These are phyloP conservation scores for Odontesthes bonariensis DNA, from an alignment of 2,113 vertebrate species.

Conservation along the genomic window DNA sequence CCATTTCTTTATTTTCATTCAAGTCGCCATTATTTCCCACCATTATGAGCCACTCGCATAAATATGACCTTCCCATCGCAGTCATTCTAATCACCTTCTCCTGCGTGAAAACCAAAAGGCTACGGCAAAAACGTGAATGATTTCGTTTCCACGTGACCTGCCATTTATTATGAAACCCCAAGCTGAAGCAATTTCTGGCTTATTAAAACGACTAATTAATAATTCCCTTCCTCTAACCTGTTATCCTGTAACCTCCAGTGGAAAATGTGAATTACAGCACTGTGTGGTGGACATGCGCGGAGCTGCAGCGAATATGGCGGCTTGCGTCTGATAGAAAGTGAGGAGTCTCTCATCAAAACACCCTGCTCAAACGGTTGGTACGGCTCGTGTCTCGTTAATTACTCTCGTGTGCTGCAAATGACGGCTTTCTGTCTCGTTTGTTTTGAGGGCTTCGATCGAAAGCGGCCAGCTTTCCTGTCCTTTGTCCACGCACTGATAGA, in stretches of 20 bases:
- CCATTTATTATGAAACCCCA: constrained; percentile 42
- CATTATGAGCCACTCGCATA: neutral
- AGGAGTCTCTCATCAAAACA: constrained; percentile 69
- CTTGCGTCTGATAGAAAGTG: constrained; percentile 79
- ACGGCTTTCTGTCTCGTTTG: constrained; percentile 14
- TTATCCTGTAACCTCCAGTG: constrained; percentile 36
- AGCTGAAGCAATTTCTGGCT: constrained; percentile 14
- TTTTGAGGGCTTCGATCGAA: neutral
- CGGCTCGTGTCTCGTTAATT: constrained; percentile 47
- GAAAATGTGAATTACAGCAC: constrained; percentile 66
- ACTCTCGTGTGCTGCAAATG: neutral
- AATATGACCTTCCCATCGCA: neutral
- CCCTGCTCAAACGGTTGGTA: constrained; percentile 72
- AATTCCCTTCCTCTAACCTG: constrained; percentile 1
- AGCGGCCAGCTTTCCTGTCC: neutral
- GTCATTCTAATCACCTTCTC: neutral
- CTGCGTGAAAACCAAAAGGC: constrained; percentile 6
- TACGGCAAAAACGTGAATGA: neutral
- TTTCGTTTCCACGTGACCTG: constrained; percentile 48
- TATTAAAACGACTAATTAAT: constrained; percentile 27
- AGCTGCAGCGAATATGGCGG: constrained; percentile 83
- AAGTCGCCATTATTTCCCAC: neutral
- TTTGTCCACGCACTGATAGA: constrained; percentile 12
- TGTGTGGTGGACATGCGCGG: constrained; percentile 83
- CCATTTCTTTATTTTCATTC: neutral